phyloP scores from a whole-genome alignment of 2,888 invertebrate genomes.

The Brassicogethes aeneus region DNA sequence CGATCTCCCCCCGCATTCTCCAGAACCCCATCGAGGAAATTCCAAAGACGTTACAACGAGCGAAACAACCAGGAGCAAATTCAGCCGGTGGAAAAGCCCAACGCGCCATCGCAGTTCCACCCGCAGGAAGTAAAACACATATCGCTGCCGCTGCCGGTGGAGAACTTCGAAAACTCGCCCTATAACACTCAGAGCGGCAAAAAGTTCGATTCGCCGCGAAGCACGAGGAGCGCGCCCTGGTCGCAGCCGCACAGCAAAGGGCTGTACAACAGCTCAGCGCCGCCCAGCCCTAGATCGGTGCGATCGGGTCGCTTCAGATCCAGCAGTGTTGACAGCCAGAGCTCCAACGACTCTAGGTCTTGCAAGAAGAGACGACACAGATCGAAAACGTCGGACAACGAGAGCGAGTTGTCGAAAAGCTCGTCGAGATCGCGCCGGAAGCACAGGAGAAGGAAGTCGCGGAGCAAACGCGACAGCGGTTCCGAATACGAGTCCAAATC shows the following conservation, averaged over 20 bases:
- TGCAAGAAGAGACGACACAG: slow-evolving; percentile 71
- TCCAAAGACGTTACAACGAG: slow-evolving; percentile 49
- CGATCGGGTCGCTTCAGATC: slow-evolving; percentile 68
- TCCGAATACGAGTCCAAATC: slow-evolving; percentile 57
- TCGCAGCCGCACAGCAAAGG: slow-evolving; percentile 63
- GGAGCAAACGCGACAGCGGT: slow-evolving; percentile 62
- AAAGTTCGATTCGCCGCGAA: slow-evolving; percentile 64
- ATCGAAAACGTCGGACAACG: slow-evolving; percentile 80
- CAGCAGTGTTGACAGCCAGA: slow-evolving; percentile 82
- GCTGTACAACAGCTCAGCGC: slow-evolving; percentile 49
- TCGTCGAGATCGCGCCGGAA: slow-evolving; percentile 73
- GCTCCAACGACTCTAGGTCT: slow-evolving; percentile 75
- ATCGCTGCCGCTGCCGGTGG: slow-evolving; percentile 49
- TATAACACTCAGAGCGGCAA: slow-evolving; percentile 17
- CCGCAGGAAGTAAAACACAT: slow-evolving; percentile 44
- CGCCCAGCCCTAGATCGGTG: slow-evolving; percentile 72
- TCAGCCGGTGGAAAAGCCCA: neutral
- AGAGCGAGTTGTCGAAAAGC: slow-evolving; percentile 80
- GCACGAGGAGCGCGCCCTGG: slow-evolving; percentile 77
- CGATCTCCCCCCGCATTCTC: slow-evolving; percentile 51
- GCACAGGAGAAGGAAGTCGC: slow-evolving; percentile 65
- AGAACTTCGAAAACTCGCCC: slow-evolving; percentile 39
- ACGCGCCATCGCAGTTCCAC: slow-evolving; percentile 14
- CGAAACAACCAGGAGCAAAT: slow-evolving; percentile 13
- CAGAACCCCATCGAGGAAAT: slow-evolving; percentile 54